Percentiles rank a stretch among this genome's conserved stretches.
Evolutionary conservation across 2,797 vertebrate species (phyloP).

Genomic region (Kryptopterus vitreolus): DNA sequence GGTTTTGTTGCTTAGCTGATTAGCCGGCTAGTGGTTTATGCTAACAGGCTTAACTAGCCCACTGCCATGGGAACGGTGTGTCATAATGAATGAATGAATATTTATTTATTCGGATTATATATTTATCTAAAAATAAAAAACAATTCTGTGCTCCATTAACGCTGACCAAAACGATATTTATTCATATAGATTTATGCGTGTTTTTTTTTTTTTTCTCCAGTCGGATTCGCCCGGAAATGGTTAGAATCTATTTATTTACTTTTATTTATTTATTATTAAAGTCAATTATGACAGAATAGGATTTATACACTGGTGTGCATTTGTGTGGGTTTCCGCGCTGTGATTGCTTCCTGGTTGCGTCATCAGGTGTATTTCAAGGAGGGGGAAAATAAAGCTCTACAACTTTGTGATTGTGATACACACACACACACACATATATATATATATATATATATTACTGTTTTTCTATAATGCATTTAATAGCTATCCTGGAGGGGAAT

Average conservation of each 20-base stretch:
- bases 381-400: too few species aligned
- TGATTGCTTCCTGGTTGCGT: neutral
- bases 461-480: too few species aligned
- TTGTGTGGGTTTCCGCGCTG: neutral
- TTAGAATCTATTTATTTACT: too few species aligned
- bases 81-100: neutral
- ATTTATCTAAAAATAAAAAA: neutral
- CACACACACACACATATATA: too few species aligned
- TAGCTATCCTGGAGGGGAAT: too few species aligned
- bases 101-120: too few species aligned
- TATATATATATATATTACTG: too few species aligned
- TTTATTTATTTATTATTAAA: neutral
- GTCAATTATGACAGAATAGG: neutral
- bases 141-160: neutral
- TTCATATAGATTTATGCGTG: neutral
- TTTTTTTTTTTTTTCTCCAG: neutral
- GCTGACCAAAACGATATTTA: neutral
- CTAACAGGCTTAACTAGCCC: neutral
- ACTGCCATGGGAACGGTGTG: neutral
- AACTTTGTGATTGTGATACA: too few species aligned
- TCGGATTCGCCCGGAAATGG: neutral
- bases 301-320: neutral
- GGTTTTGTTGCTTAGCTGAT: neutral
- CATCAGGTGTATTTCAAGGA: neutral
- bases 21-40: neutral